Conservation (phyloP, 2,113 vertebrate genomes). For the Lepus timidus region DNA sequence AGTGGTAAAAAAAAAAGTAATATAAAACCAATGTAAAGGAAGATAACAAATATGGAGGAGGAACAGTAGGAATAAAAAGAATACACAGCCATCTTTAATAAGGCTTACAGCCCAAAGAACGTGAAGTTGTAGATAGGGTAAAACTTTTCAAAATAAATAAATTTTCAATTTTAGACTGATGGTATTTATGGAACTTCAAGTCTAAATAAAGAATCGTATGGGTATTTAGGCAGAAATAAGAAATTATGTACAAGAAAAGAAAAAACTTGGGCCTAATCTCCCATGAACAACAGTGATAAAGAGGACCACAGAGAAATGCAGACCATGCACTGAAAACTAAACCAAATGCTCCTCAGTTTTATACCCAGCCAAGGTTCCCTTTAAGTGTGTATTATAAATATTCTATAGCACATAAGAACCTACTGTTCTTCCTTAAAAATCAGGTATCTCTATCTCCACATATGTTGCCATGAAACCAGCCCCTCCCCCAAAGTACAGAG, state of each 20-base stretch:
- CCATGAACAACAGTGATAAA: background rate
- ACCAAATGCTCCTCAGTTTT: constrained; percentile 15
- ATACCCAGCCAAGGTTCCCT: constrained; percentile 53
- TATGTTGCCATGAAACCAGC: constrained; percentile 2
- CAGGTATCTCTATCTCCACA: background rate
- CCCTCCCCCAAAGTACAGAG: background rate
- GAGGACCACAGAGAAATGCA: background rate
- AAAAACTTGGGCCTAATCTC: constrained; percentile 23
- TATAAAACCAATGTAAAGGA: constrained; percentile 46
- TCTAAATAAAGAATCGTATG: constrained; percentile 20
- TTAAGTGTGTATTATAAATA: background rate
- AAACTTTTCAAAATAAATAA: constrained; percentile 52
- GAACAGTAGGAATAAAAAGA: background rate
- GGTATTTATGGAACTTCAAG: background rate
- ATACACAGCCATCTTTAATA: background rate
- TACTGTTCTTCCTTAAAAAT: constrained; percentile 6
- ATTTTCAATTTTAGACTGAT: constrained; percentile 27
- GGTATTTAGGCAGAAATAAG: constrained; percentile 32
- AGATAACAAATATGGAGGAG: background rate
- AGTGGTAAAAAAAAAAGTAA: background rate
- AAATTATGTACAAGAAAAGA: constrained; percentile 16
- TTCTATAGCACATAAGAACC: background rate
- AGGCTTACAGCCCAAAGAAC: background rate
- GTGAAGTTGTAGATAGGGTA: background rate
- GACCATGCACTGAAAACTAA: background rate